Base-by-base conservation (phyloP, 1,140 invertebrate genomes). In the Idris sp. region DNA sequence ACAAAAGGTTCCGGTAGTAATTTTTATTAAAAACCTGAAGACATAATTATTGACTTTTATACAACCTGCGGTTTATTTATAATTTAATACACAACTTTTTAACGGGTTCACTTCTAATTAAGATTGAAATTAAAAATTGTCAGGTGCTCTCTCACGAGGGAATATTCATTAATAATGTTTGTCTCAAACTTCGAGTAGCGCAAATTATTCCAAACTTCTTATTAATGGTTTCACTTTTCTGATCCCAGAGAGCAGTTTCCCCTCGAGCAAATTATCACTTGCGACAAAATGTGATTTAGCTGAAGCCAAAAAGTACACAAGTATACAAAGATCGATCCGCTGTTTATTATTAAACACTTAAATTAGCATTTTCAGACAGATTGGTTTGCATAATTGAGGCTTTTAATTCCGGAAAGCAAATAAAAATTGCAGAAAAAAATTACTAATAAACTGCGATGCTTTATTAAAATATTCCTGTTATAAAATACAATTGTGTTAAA, bases 81-180 rank as follows among this genome's bases (percentile, higher is more conserved):
- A 49, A 49, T 49, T 49, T 35, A 4, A 35, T 35, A 13, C 35
- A 35, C 2, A 22, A 49, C 46, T 51, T 43, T 56, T 33, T 28
- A 56, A 22, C 16, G 26, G 26, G 11, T 13, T 54, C 14, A 2
- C 15, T 16, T 58, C 18, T 44, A 44, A 59, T 36, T 59, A 59
- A 46, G 41, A 46, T 36, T 36, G 54, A 36, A 14, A 46, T 36
- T 28, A 59, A 59, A 59, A 59, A 59, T 59, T 46, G 41, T 59
- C 35, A 43, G 28, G 31, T 16, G 16, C 22, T 41, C 16, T 26
- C 54, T 36, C 40, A 18, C 13, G 9, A 28, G 54, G 28, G 54
- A n/a, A 28, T 59, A 59, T 46, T 59, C 54, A 59, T 59, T 59
- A 59, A 59, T 59, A 44, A 59, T 46, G 41, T 46, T 59, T 61